phyloP scores from a whole-genome alignment of 2,797 vertebrate genomes.

The Microctenopoma stevenorrisi region DNA sequence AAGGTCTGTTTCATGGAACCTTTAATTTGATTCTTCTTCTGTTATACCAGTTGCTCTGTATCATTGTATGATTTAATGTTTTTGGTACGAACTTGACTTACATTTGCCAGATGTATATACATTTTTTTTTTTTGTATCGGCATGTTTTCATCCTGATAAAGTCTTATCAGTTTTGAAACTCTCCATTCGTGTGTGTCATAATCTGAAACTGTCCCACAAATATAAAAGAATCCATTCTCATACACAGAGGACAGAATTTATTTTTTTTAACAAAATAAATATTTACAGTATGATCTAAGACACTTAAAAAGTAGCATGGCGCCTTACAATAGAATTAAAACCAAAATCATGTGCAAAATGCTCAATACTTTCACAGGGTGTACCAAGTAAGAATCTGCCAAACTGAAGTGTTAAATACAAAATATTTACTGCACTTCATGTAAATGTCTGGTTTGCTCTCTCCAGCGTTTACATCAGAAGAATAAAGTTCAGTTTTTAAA shows the following conservation, averaged over 20 bases:
- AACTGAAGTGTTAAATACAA: constrained; percentile 44
- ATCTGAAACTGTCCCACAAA: neutral
- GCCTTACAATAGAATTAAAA: constrained; percentile 46
- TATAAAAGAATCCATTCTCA: neutral
- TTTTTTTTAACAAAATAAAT: constrained; percentile 83
- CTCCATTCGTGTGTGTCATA: neutral
- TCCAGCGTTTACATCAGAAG: neutral
- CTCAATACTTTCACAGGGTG: constrained; percentile 39
- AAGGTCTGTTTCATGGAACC: constrained; percentile 5
- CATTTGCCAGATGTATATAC: constrained; percentile 76
- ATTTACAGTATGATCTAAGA: constrained; percentile 74
- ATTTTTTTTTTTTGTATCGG: constrained; percentile 70
- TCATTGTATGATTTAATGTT: constrained; percentile 43
- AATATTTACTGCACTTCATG: constrained; percentile 33
- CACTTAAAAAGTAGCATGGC: constrained; percentile 68
- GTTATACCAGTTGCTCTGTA: constrained; percentile 16
- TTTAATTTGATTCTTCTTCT: neutral
- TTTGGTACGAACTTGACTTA: constrained; percentile 66
- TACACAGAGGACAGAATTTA: constrained; percentile 67
- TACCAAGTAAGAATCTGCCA: constrained; percentile 29
- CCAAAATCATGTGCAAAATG: constrained; percentile 59
- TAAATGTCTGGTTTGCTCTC: constrained; percentile 35
- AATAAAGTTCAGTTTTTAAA: constrained; percentile 7
- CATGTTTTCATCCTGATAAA: constrained; percentile 68
- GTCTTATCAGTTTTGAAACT: constrained; percentile 41